Evolutionary conservation across 2,113 vertebrate genomes (phyloP).

Genomic region (Mustela nigripes): DNA sequence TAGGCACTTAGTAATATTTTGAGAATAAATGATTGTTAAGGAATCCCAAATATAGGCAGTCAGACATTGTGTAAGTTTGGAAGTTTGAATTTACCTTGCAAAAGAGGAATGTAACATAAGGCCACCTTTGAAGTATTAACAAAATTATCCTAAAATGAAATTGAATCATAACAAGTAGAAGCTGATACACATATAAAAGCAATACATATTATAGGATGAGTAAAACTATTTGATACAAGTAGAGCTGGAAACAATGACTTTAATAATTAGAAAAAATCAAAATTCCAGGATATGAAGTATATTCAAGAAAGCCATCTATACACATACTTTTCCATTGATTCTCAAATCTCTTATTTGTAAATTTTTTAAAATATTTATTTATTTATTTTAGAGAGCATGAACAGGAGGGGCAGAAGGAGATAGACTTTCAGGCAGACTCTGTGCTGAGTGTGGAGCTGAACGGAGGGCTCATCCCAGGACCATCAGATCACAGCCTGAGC

Average conservation of each 20-base stretch:
- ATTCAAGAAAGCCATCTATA: background rate
- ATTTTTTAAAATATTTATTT: background rate
- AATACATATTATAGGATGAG: background rate
- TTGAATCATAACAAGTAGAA: conserved; percentile 51
- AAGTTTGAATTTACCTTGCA: conserved; percentile 16
- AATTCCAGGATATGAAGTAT: background rate
- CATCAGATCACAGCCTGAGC: background rate
- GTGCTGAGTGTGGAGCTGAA: background rate
- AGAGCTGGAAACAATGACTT: conserved; percentile 38
- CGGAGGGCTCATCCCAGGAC: background rate
- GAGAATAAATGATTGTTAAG: conserved; percentile 42
- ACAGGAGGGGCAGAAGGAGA: background rate
- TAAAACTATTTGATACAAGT: background rate
- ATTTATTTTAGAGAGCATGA: background rate
- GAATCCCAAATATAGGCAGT: background rate
- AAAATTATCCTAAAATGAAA: background rate
- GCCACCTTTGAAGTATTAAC: conserved; percentile 38
- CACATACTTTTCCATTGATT: background rate
- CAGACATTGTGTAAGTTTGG: background rate
- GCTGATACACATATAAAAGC: background rate
- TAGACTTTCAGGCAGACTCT: background rate
- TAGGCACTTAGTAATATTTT: conserved; percentile 42
- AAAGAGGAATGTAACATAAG: conserved; percentile 6
- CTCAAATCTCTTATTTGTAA: background rate
- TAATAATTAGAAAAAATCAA: background rate